These are phyloP conservation scores for Phenganax subtilis DNA, from an alignment of 92 coral and sea anemone species.

Conservation along the genomic window DNA sequence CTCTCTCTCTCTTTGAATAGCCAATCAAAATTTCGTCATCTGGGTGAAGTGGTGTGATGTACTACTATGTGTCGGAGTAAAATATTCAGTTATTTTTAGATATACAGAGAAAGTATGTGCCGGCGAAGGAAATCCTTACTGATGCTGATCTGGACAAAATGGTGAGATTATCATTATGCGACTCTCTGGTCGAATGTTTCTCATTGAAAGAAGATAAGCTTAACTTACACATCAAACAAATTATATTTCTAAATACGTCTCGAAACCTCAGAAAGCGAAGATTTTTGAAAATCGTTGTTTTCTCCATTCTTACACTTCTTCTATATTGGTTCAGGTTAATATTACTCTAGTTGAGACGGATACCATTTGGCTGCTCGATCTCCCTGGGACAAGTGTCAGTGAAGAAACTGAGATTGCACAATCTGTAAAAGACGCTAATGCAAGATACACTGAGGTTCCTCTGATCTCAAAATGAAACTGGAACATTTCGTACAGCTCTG, in stretches of 20 bases:
- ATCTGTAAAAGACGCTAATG: constrained; percentile 64
- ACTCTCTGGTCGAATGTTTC: too few species aligned
- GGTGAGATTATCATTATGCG: constrained; percentile 42
- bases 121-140: constrained; percentile 78
- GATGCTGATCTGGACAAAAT: constrained; percentile 80
- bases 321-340: constrained; percentile 52
- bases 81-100: constrained; percentile 37
- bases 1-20: background rate
- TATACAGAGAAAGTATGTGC: constrained; percentile 75
- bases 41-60: too few species aligned
- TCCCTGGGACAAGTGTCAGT: constrained; percentile 84
- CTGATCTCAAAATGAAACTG: background rate
- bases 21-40: too few species aligned
- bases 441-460: constrained; percentile 76
- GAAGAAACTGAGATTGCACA: constrained; percentile 77
- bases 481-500: background rate
- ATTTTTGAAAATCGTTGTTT: background rate
- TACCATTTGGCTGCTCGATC: constrained; percentile 89
- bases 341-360: constrained; percentile 87
- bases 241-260: too few species aligned
- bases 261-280: too few species aligned
- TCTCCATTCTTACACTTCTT: background rate
- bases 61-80: background rate
- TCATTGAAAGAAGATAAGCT: too few species aligned
- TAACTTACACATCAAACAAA: too few species aligned